Evolutionary conservation across 2,113 vertebrate species (phyloP).

Genomic region (Diglossa brunneiventris): DNA sequence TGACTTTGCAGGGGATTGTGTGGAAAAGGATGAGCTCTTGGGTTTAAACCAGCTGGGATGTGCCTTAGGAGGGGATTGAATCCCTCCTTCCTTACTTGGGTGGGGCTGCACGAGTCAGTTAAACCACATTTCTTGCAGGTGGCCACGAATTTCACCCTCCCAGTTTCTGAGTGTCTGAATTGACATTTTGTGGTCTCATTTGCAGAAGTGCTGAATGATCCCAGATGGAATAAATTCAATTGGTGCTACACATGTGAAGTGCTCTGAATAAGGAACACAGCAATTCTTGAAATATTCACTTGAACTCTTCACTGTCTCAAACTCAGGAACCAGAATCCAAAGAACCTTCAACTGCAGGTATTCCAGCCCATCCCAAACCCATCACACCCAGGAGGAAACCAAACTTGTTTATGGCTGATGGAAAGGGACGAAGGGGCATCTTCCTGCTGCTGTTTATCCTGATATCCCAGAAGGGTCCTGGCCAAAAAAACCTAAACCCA

Average conservation of each 20-base stretch:
- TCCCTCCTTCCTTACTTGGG: not conserved
- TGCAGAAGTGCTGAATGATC: conserved; percentile 32
- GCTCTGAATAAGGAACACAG: not conserved
- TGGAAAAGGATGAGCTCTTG: not conserved
- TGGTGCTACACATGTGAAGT: not conserved
- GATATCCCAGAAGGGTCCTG: not conserved
- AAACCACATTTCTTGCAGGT: conserved; percentile 32
- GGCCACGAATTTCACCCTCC: not conserved
- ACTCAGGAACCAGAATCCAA: not conserved
- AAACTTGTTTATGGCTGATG: not conserved
- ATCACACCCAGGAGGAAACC: not conserved
- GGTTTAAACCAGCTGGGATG: not conserved
- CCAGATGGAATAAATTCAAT: not conserved
- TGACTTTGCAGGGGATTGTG: not conserved
- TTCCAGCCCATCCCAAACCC: not conserved
- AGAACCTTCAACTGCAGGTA: not conserved
- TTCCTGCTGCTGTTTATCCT: not conserved
- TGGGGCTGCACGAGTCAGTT: not conserved
- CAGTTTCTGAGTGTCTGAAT: not conserved
- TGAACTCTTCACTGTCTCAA: not conserved
- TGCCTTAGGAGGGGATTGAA: not conserved
- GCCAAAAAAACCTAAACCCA: not conserved
- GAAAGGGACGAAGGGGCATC: not conserved
- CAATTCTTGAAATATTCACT: not conserved
- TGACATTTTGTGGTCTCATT: conserved; percentile 26